Evolutionary conservation across 2,113 vertebrate genomes (phyloP).

Genomic region (Prolemur simus): DNA sequence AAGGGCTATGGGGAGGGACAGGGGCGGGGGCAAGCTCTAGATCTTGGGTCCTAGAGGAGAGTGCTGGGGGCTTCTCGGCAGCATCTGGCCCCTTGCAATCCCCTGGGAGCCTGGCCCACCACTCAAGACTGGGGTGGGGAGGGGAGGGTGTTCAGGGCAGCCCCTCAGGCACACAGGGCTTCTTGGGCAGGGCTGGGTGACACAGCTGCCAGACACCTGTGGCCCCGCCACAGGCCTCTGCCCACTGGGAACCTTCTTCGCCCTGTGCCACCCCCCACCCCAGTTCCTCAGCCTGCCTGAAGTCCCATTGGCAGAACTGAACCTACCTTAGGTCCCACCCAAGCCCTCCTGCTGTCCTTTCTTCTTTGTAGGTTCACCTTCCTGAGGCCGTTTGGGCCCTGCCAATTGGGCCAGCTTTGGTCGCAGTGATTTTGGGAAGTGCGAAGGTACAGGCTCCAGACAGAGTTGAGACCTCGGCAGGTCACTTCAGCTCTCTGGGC

Average conservation of each 20-base stretch:
- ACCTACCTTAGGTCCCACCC: not conserved
- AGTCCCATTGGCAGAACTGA: not conserved
- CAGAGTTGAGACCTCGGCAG: too few species aligned
- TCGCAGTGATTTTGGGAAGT: not conserved
- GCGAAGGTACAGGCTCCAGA: not conserved
- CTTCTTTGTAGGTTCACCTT: fast-evolving
- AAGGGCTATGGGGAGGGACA: not conserved
- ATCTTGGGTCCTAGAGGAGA: not conserved
- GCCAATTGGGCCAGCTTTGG: not conserved
- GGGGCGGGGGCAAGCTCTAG: too few species aligned
- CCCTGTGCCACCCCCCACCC: not conserved
- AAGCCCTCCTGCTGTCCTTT: not conserved
- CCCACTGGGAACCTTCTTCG: not conserved
- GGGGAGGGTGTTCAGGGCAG: not conserved
- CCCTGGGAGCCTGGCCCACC: too few species aligned
- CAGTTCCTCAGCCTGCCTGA: not conserved
- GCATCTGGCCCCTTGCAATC: not conserved
- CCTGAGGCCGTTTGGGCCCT: not conserved
- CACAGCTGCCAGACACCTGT: too few species aligned
- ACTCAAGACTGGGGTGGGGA: not conserved
- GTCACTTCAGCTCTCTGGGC: not conserved
- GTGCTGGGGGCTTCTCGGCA: not conserved
- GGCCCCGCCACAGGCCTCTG: not conserved
- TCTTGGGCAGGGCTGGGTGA: not conserved
- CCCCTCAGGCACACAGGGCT: not conserved